Evolutionary conservation across 1,140 invertebrate species (phyloP).

Genomic region (Apocrypta bakeri): DNA sequence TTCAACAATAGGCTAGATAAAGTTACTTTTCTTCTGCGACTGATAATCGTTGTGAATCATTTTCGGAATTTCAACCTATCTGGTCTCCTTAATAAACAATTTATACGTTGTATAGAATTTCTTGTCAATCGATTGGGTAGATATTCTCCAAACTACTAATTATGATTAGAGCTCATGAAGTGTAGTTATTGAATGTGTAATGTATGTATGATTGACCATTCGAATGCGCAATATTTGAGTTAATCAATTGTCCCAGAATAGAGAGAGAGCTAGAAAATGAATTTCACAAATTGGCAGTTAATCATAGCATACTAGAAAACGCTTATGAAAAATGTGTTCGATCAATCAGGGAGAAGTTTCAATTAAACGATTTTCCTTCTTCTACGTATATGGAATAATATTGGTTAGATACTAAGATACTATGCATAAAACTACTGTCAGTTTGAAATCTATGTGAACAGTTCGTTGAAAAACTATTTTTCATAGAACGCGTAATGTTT

Average conservation of each 20-base stretch:
- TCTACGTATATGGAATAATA: no score
- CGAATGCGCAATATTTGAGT: slow-evolving; percentile 9
- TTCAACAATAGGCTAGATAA: no score
- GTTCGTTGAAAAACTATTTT: background rate
- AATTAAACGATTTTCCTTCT: no score
- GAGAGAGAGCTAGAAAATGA: background rate
- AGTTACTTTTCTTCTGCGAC: no score
- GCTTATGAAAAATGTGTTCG: no score
- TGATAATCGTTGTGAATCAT: no score
- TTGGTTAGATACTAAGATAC: no score
- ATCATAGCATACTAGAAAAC: background rate
- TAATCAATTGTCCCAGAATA: slow-evolving; percentile 3
- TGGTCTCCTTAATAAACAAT: no score
- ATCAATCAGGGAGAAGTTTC: no score
- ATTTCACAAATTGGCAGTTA: background rate
- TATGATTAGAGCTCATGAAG: slow-evolving; percentile 1
- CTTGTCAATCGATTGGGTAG: background rate
- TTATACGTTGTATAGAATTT: background rate
- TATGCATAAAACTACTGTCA: no score
- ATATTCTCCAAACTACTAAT: background rate
- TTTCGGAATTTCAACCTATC: no score
- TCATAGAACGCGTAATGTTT: background rate
- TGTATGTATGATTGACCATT: background rate
- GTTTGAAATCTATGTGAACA: no score
- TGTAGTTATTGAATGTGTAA: background rate